A percentile compares a stretch with the other conserved stretches of the same genome.
phyloP scores from a whole-genome alignment of 2,797 vertebrate genomes.

The Premnoplex brunnescens region DNA sequence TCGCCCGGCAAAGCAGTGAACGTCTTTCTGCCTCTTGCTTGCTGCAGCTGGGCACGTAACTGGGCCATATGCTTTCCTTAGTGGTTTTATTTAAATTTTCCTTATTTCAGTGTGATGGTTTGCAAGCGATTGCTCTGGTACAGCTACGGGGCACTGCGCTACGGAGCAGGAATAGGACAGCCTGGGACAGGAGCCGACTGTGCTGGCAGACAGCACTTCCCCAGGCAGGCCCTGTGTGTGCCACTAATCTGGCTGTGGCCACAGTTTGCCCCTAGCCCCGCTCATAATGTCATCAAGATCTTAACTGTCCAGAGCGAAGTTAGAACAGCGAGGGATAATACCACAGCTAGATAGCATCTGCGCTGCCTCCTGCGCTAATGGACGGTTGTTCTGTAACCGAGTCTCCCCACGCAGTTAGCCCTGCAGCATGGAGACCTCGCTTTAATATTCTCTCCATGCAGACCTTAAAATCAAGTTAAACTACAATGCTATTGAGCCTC shows the following conservation, averaged over 20 bases:
- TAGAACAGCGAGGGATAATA: conserved; percentile 31
- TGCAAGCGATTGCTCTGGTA: not conserved
- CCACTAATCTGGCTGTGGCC: conserved; percentile 12
- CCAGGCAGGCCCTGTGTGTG: not conserved
- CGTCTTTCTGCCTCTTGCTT: not conserved
- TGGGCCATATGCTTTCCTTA: not conserved
- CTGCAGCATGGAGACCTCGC: not conserved
- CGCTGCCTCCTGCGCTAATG: conserved; percentile 44
- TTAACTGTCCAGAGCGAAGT: conserved; percentile 40
- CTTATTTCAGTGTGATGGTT: not conserved
- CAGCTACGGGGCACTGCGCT: rapidly evolving
- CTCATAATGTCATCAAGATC: conserved; percentile 53
- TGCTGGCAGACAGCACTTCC: not conserved
- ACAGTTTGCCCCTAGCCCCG: conserved; percentile 32
- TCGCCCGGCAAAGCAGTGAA: not conserved
- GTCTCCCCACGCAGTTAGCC: not conserved
- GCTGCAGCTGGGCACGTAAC: rapidly evolving
- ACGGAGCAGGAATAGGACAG: not conserved
- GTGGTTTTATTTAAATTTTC: not conserved
- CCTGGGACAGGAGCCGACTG: not conserved
- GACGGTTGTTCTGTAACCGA: not conserved
- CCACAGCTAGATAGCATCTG: conserved; percentile 37
- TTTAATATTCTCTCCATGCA: not conserved
- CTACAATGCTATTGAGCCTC: not conserved
- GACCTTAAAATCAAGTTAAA: conserved; percentile 19